Percentiles rank a stretch among this genome's conserved stretches.
phyloP scores from a whole-genome alignment of 2,888 invertebrate species.

The Apodemia hepburni region DNA sequence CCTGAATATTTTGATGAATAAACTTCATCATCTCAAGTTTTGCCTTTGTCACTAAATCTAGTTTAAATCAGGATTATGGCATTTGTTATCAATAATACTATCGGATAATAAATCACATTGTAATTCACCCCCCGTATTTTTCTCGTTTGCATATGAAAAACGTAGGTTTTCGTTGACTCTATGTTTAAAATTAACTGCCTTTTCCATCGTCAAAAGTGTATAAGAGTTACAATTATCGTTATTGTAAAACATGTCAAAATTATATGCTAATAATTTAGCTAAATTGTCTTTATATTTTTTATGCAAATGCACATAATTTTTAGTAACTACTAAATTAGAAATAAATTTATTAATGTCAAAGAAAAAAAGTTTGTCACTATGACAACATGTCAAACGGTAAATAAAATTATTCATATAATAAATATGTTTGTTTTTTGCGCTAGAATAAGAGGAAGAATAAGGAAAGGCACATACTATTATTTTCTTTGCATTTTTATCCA shows the following conservation, averaged over 20 bases:
- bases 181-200: too few species aligned
- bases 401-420: not conserved
- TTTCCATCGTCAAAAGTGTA: too few species aligned
- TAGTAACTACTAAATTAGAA: not conserved
- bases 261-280: not conserved
- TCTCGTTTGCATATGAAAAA: too few species aligned
- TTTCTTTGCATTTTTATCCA: not conserved
- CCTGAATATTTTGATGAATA: not conserved
- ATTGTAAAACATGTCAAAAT: not conserved
- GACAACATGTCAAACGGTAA: not conserved
- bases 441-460: not conserved
- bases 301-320: not conserved
- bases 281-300: not conserved
- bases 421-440: not conserved
- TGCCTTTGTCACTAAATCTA: not conserved
- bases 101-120: not conserved
- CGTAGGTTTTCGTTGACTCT: too few species aligned
- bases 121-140: not conserved
- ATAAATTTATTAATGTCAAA: conserved; percentile 6
- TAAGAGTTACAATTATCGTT: too few species aligned
- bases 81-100: not conserved
- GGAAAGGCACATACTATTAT: not conserved
- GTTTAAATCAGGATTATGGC: conserved; percentile 1
- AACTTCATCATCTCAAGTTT: not conserved
- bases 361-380: conserved; percentile 3